Evolutionary conservation across 2,113 vertebrate genomes (phyloP), one percentile per base, ranked within the genome.

Genomic region (human (Homo sapiens)): DNA sequence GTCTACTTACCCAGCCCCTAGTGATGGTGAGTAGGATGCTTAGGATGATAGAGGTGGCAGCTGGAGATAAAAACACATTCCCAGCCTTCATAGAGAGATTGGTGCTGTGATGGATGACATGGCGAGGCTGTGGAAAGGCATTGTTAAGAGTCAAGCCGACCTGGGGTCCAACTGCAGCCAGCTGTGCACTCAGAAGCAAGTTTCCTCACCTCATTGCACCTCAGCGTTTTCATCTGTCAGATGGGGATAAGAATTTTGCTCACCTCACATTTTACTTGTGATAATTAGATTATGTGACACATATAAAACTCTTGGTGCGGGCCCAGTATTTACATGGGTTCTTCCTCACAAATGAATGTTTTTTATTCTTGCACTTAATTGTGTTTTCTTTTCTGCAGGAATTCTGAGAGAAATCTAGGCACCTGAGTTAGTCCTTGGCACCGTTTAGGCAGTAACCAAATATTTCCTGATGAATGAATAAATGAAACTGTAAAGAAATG

Each of bases 161-260:
- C 68, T 32, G 50, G 80, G 6, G 5, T 45, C 48, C 48, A 4
- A 0, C 0, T 0, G n/a, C 4, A 5, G 5, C 35, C 50, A 2
- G 35, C 10, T 5, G 13, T 13, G 40, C 25, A 50, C 50, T 27
- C 45, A 1, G 35, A 40, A 70, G 38, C 45, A 9, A 35, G 27
- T 5, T n/a, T 66, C 14, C 66, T n/a, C 1, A 20, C 7, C 64
- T 30, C 0, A 1, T 3, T 5, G 10, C 0, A 3, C 78, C 75
- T 93, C 45, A 0, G 20, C 92, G 16, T 92, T 40, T 70, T 30
- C 87, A 3, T n/a, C 95, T 61, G 75, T 73, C 25, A 13, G 11
- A 27, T 40, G 79, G 79, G 14, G 27, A 20, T 27, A 5, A 25
- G 3, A n/a, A 30, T 22, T 3, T 3, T 30, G 12, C 14, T 73